Conservation (phyloP, 2,888 invertebrate genomes). For the Heliconius hortense region DNA sequence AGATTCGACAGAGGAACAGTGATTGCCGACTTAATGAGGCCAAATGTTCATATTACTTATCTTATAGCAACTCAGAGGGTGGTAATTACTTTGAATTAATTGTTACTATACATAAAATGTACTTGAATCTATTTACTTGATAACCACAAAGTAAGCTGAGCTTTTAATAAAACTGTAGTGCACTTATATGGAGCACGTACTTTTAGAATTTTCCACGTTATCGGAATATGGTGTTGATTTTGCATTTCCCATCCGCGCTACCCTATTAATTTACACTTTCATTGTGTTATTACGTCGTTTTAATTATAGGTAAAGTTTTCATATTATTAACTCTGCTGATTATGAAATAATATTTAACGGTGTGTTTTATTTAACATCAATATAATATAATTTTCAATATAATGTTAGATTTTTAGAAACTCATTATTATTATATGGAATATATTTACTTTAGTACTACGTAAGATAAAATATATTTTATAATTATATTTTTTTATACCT, state of each 20-base stretch:
- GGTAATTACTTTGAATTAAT: slow-evolving; percentile 23
- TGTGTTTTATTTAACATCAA: not conserved
- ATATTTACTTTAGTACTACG: not conserved
- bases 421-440: not conserved
- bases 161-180: slow-evolving; percentile 21
- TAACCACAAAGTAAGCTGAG: slow-evolving; percentile 21
- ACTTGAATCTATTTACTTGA: slow-evolving; percentile 14
- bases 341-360: not conserved
- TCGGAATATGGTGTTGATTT: slow-evolving; percentile 19
- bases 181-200: slow-evolving; percentile 8
- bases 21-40: slow-evolving; percentile 25
- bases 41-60: slow-evolving; percentile 24
- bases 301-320: slow-evolving; percentile 11
- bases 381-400: not conserved
- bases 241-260: slow-evolving; percentile 15
- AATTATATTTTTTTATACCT: not conserved
- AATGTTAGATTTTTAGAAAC: not conserved
- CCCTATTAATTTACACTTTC: slow-evolving; percentile 5
- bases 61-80: slow-evolving; percentile 4
- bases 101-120: slow-evolving; percentile 7
- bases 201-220: slow-evolving; percentile 15
- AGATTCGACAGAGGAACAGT: not conserved
- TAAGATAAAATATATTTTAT: not conserved
- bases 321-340: slow-evolving; percentile 1
- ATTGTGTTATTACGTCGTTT: slow-evolving; percentile 8